A percentile compares a stretch with the other conserved stretches of the same genome.
These are phyloP conservation scores for Oreochromis mossambicus DNA, from an alignment of 2,797 vertebrate genomes.

Conservation along the genomic window DNA sequence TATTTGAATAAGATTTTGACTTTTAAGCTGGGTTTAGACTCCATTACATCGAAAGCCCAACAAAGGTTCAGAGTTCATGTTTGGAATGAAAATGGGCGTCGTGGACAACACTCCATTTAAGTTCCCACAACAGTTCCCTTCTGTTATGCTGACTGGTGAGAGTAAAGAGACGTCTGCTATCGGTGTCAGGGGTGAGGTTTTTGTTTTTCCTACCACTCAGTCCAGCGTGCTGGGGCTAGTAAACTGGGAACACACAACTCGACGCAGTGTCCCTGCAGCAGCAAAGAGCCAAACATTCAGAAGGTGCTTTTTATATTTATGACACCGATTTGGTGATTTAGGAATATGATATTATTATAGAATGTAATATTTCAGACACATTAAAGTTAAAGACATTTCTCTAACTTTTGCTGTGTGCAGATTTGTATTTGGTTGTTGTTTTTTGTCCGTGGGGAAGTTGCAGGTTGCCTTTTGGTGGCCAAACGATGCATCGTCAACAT, in stretches of 20 bases:
- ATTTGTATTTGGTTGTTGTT: not conserved
- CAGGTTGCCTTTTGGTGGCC: not conserved
- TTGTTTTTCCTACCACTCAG: not conserved
- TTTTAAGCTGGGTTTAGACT: not conserved
- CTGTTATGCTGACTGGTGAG: not conserved
- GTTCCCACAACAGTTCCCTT: not conserved
- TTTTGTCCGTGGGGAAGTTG: not conserved
- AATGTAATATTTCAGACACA: not conserved
- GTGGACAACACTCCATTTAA: not conserved
- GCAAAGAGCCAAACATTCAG: not conserved
- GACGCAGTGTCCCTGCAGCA: not conserved
- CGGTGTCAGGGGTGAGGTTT: accelerated
- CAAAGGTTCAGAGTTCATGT: not conserved
- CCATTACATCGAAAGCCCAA: not conserved
- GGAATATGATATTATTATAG: not conserved
- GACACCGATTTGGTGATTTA: not conserved
- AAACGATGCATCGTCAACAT: not conserved
- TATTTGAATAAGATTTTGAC: not conserved
- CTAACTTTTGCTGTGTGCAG: not conserved
- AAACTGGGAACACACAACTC: not conserved
- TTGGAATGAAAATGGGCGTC: not conserved
- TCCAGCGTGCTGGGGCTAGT: accelerated
- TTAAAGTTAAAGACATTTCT: not conserved
- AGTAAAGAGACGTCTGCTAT: not conserved
- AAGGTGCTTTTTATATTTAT: not conserved